phyloP scores from a whole-genome alignment of 2,888 invertebrate species.

The Pachymerium ferrugineum region DNA sequence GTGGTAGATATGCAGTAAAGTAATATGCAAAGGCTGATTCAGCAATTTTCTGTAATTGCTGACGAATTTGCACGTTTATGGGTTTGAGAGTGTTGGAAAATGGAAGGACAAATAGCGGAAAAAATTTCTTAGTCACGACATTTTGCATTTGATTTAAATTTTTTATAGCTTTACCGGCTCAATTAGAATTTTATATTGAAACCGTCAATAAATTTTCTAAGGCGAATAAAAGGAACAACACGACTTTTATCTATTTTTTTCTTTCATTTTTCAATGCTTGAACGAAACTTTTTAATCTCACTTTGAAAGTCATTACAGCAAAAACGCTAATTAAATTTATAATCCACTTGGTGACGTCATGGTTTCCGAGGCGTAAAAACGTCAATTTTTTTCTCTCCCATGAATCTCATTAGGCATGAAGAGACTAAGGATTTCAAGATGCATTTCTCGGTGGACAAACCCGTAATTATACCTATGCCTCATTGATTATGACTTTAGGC shows the following conservation, averaged over 20 bases:
- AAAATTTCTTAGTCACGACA: slow-evolving; percentile 5
- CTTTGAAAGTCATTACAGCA: not conserved
- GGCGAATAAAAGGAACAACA: no score
- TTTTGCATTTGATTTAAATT: slow-evolving; percentile 1
- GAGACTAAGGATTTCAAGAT: not conserved
- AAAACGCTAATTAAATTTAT: slow-evolving; percentile 16
- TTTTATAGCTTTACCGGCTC: not conserved
- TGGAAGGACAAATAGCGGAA: slow-evolving; percentile 1
- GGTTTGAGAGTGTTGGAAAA: slow-evolving; percentile 16
- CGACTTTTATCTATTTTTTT: no score
- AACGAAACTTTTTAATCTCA: no score
- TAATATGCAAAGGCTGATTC: slow-evolving; percentile 24
- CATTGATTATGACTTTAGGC: slow-evolving; percentile 20
- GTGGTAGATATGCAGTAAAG: not conserved
- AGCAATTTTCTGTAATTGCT: slow-evolving; percentile 25
- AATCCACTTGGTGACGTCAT: not conserved
- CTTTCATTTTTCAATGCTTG: no score
- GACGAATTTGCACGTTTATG: slow-evolving; percentile 25
- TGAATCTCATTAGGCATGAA: slow-evolving; percentile 14
- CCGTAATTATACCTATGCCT: slow-evolving; percentile 16
- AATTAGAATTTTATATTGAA: no score
- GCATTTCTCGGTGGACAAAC: slow-evolving; percentile 11
- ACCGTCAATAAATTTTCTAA: no score
- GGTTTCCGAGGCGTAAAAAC: not conserved
- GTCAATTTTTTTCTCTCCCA: slow-evolving; percentile 11